phyloP scores from a whole-genome alignment of 2,888 invertebrate genomes.

The Oscheius sp. region DNA sequence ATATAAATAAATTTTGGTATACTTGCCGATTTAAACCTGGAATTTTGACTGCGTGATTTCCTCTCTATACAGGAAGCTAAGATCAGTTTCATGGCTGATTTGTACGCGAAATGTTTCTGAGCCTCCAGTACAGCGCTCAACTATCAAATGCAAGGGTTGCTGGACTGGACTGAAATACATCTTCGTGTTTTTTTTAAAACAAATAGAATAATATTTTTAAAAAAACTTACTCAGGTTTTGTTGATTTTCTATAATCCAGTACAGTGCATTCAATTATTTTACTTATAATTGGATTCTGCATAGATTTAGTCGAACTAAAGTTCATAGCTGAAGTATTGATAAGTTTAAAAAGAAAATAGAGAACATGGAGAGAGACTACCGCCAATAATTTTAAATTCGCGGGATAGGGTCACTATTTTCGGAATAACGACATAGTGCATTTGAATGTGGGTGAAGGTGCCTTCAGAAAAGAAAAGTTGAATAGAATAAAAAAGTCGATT shows the following conservation, averaged over 20 bases:
- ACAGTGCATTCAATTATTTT: conserved; percentile 1
- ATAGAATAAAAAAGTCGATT: no score
- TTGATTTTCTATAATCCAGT: neutral
- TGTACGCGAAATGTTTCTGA: conserved; percentile 3
- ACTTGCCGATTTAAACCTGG: neutral
- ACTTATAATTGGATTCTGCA: neutral
- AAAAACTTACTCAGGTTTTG: conserved; percentile 7
- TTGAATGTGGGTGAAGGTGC: no score
- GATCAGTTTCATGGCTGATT: conserved; percentile 1
- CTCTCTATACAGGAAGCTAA: conserved; percentile 13
- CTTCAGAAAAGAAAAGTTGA: no score
- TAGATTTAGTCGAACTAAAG: neutral
- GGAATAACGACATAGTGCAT: no score
- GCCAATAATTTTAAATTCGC: neutral
- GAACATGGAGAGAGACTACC: neutral
- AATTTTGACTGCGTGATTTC: conserved; percentile 17
- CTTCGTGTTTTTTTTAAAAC: neutral
- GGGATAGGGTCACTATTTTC: neutral
- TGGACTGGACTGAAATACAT: neutral
- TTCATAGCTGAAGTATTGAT: neutral
- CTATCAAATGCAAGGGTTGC: neutral
- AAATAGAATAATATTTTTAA: neutral
- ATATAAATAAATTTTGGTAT: neutral
- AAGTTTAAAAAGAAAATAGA: neutral
- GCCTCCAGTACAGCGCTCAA: neutral